Conservation (phyloP, 2,113 vertebrate genomes). For the Heterotilapia buettikoferi region DNA sequence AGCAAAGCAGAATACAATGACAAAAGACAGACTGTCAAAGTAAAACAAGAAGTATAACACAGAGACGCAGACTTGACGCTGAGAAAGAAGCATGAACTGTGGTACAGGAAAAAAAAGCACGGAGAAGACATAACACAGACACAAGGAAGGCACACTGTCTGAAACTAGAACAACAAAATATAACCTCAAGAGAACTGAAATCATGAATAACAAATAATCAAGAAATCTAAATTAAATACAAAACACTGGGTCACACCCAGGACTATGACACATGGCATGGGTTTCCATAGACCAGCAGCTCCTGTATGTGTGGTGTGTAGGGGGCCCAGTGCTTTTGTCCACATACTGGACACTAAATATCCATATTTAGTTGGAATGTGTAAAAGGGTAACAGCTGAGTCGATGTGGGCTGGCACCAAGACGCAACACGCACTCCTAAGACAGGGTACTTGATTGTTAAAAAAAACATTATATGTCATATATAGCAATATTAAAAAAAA, state of each 20-base stretch:
- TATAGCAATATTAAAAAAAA: too few relatives aligned
- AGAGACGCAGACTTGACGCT: background rate
- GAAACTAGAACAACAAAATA: background rate
- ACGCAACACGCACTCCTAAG: too few relatives aligned
- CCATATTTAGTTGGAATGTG: background rate
- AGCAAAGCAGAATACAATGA: background rate
- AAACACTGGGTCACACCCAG: background rate
- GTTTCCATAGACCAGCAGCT: background rate
- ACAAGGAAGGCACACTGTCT: background rate
- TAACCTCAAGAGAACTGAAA: background rate
- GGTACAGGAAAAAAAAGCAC: accelerated
- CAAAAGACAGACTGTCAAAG: background rate
- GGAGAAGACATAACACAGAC: background rate
- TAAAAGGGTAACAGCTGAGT: background rate
- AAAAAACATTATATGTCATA: background rate
- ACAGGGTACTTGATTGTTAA: background rate
- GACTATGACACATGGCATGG: background rate
- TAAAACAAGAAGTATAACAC: background rate
- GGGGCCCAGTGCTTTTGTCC: background rate
- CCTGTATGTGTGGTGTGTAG: background rate
- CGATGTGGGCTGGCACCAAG: too few relatives aligned
- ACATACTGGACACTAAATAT: background rate
- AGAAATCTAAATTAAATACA: background rate
- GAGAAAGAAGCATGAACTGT: background rate
- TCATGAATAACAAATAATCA: background rate